phyloP scores from a whole-genome alignment of 2,113 vertebrate genomes.

The Gnathonemus longibarbis region DNA sequence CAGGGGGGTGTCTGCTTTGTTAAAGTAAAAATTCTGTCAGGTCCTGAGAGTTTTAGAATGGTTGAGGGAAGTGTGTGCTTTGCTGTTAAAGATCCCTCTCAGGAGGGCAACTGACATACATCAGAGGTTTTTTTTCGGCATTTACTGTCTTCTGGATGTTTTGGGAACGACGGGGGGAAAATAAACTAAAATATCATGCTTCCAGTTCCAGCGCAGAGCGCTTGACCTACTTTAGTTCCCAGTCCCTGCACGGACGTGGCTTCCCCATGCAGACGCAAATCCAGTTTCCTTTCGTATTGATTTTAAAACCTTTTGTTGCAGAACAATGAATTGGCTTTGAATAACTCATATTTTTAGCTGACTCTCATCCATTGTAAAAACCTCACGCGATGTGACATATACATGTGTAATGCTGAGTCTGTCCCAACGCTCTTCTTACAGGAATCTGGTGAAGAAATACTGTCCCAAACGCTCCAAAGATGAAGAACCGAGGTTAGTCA shows the following conservation, averaged over 20 bases:
- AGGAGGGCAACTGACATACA: conserved; percentile 3
- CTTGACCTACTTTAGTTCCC: conserved; percentile 18
- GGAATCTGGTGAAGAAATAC: conserved; percentile 94
- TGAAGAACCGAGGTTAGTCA: conserved; percentile 85
- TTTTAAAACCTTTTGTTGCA: background rate
- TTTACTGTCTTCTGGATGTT: conserved; percentile 1
- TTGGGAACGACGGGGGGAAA: background rate
- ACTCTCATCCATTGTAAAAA: background rate
- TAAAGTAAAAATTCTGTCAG: background rate
- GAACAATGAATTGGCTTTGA: background rate
- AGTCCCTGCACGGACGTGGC: background rate
- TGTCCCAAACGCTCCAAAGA: conserved; percentile 95
- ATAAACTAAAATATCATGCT: conserved; percentile 4
- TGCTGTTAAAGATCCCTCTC: background rate
- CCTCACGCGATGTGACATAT: background rate
- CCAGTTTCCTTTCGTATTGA: background rate
- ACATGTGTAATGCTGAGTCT: conserved; percentile 1
- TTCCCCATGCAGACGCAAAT: background rate
- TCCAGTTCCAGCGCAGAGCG: background rate
- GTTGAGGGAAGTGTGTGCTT: conserved; percentile 9
- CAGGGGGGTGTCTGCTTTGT: background rate
- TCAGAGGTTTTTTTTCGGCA: background rate
- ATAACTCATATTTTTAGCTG: background rate
- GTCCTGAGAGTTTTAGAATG: conserved; percentile 1
- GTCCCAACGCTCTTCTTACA: conserved; percentile 42